phyloP scores from a whole-genome alignment of 2,888 invertebrate genomes.

The Standfussiana lucernea region DNA sequence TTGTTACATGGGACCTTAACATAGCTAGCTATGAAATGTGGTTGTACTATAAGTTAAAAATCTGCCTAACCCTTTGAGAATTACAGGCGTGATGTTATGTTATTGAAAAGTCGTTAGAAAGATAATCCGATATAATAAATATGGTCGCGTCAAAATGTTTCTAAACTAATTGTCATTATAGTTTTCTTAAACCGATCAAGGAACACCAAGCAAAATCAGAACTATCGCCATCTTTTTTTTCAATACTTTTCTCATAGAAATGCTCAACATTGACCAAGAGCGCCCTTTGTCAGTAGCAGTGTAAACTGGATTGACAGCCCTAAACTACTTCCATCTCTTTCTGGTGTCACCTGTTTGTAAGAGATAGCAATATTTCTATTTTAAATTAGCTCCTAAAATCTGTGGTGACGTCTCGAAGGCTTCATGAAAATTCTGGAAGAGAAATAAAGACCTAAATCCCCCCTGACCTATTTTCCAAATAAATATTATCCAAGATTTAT shows the following conservation, averaged over 20 bases:
- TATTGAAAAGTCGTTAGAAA: not conserved
- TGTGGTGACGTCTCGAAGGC: conserved; percentile 1
- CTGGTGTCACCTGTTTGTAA: not conserved
- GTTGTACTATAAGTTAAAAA: not conserved
- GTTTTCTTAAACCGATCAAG: not conserved
- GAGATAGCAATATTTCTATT: not conserved
- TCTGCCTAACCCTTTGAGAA: too few relatives aligned
- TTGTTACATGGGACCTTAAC: not conserved
- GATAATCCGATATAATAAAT: not conserved
- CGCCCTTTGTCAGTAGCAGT: not conserved
- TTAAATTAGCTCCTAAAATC: not conserved
- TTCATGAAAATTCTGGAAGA: conserved; percentile 30
- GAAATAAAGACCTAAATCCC: conserved; percentile 33
- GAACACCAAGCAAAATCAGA: not conserved
- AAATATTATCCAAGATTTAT: conserved; percentile 53
- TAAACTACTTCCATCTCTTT: not conserved
- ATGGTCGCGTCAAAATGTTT: not conserved
- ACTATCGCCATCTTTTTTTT: not conserved
- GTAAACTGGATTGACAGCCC: not conserved
- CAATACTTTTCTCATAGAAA: not conserved
- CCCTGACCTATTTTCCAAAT: conserved; percentile 52
- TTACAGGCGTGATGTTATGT: not conserved
- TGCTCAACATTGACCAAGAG: not conserved
- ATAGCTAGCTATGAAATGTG: not conserved
- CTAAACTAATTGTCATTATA: not conserved